A percentile compares a stretch with the other conserved stretches of the same genome.
phyloP scores from a whole-genome alignment of 2,113 vertebrate species.

The Chascanopsetta lugubris region DNA sequence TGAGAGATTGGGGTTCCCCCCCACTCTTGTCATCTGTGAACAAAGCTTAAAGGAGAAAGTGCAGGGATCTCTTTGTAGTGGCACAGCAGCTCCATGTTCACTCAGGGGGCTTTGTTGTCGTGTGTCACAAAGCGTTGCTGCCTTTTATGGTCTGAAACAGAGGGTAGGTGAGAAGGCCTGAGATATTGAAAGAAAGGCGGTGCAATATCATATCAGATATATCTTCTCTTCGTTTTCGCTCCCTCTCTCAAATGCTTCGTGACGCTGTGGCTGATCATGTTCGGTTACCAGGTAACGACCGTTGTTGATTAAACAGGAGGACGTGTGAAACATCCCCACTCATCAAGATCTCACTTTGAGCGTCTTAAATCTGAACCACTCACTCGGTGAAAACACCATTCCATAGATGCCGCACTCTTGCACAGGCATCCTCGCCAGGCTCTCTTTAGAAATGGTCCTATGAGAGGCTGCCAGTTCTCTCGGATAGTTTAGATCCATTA shows the following conservation, averaged over 20 bases:
- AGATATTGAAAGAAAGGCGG: conserved; percentile 9
- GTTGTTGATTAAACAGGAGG: conserved; percentile 16
- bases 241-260: conserved; percentile 3
- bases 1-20: conserved; percentile 45
- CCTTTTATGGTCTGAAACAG: conserved; percentile 65
- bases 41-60: conserved; percentile 61
- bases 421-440: conserved; percentile 17
- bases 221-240: conserved; percentile 14
- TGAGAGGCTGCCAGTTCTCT: conserved; percentile 36
- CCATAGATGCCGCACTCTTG: conserved; percentile 31
- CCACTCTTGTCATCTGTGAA: conserved; percentile 53
- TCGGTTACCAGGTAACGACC: conserved; percentile 60
- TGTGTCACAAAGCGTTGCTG: conserved; percentile 62
- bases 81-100: conserved; percentile 41
- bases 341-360: conserved; percentile 26
- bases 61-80: conserved; percentile 49
- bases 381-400: conserved; percentile 45
- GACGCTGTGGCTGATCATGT: conserved; percentile 17
- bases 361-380: conserved; percentile 36
- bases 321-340: conserved; percentile 24
- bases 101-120: conserved; percentile 35
- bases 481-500: conserved; percentile 28
- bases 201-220: background rate
- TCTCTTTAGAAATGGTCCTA: conserved; percentile 19
- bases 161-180: conserved; percentile 23